Percentiles rank a stretch among this genome's conserved stretches.
Evolutionary conservation across 2,888 invertebrate genomes (phyloP).

Genomic region (Sepiola atlantica): DNA sequence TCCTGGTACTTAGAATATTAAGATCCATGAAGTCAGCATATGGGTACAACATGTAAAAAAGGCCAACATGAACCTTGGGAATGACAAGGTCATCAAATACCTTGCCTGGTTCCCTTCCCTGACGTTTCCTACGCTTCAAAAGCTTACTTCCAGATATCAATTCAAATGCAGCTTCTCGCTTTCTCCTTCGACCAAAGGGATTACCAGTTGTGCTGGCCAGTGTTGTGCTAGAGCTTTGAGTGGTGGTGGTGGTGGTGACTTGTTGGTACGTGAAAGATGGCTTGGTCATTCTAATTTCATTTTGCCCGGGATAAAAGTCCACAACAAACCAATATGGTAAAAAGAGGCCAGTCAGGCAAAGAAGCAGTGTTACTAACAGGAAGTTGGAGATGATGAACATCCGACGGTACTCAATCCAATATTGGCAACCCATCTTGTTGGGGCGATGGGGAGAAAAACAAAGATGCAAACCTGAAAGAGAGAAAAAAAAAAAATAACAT

Average conservation of each 20-base stretch:
- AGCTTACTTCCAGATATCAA: background rate
- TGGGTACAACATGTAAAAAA: slow-evolving; percentile 53
- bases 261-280: background rate
- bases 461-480: background rate
- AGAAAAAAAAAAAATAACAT: background rate
- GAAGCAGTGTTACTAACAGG: slow-evolving; percentile 32
- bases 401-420: background rate
- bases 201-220: background rate
- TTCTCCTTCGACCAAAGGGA: background rate
- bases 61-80: slow-evolving; percentile 52
- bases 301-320: background rate
- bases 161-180: background rate
- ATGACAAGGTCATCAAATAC: background rate
- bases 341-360: background rate
- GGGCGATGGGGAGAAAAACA: background rate
- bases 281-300: background rate
- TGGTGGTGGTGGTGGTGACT: background rate
- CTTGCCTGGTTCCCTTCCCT: background rate
- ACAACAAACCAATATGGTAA: slow-evolving; percentile 33
- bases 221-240: background rate
- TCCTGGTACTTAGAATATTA: slow-evolving; percentile 50
- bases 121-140: background rate
- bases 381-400: background rate
- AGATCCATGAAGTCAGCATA: slow-evolving; percentile 50
- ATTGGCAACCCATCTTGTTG: background rate